Base-by-base conservation (phyloP, 2,888 invertebrate species). In the Agapostemon virescens region DNA sequence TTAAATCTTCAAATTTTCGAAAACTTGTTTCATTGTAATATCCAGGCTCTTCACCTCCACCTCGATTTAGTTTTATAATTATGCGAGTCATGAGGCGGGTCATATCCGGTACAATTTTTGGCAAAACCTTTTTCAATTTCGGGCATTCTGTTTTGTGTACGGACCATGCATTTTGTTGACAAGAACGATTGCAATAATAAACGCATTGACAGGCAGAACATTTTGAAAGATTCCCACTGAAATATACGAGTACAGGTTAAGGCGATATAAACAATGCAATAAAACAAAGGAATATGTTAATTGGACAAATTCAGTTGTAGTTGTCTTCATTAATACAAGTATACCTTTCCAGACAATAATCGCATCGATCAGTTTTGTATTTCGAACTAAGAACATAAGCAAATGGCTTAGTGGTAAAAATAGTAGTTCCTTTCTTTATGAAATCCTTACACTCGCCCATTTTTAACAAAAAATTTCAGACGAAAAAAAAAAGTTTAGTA, bases 131-230 rank as follows among this genome's bases (percentile, higher is more conserved):
- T 90, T 96, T 96, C 76, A 98, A 94, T 91, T 95, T 96, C 42
- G 94, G 92, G 91, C 98, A 98, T 93, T 98, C 98, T 90, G 93
- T 93, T 93, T 97, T 98, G 92, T 98, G 98, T 79, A 96, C 94
- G 15, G 92, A 90, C 98, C 98, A 98, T 17, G 96, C 96, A 87
- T 95, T 94, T 91, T 94, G 95, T 93, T 98, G 98, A 92, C 98
- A 98, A 52, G 92, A 92, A 70, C 95, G 94, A 84, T 96, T 95
- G 90, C 98, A 98, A 90, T 98, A 98, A 92, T 95, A 95, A 0
- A 97, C 96, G 89, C 96, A 96, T 75, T 96, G 95, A 93, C 98
- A 98, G 71, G 95, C 96, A 0, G 97, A 96, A 93, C 98, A 98
- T 93, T 97, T 97, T 38, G 95, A 93, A 69, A 97, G 94, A 90